Conservation (phyloP, 2,113 vertebrate genomes). For the Anseranas semipalmata region DNA sequence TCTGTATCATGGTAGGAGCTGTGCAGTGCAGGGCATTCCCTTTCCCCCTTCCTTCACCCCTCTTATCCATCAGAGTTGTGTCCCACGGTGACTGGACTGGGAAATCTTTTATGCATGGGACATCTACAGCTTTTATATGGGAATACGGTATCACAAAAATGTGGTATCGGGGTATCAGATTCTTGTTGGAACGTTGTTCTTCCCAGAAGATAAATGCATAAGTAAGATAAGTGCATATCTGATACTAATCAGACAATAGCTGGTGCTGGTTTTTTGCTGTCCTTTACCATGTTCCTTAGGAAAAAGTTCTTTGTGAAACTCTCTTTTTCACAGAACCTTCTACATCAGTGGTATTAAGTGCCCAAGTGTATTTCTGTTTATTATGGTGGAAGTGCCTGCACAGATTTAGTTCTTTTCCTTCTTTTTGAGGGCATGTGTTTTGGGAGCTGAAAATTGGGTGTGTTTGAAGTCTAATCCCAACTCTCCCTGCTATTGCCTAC, state of each 20-base stretch:
- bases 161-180: background rate
- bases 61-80: background rate
- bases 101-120: background rate
- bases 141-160: background rate
- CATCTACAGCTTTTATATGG: background rate
- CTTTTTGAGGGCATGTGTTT: constrained; percentile 20
- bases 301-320: background rate
- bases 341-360: background rate
- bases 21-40: background rate
- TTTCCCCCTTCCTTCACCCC: background rate
- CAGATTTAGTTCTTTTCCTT: background rate
- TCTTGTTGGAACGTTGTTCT: background rate
- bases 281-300: background rate
- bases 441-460: background rate
- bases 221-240: background rate
- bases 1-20: background rate
- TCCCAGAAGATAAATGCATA: background rate
- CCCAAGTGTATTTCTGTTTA: constrained; percentile 23
- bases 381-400: background rate
- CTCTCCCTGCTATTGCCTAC: background rate
- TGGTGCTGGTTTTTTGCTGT: background rate
- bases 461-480: background rate
- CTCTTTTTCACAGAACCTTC: background rate
- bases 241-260: background rate
- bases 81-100: rapidly evolving